Conservation (phyloP, 1,140 invertebrate genomes). For the Anastrepha ludens region DNA sequence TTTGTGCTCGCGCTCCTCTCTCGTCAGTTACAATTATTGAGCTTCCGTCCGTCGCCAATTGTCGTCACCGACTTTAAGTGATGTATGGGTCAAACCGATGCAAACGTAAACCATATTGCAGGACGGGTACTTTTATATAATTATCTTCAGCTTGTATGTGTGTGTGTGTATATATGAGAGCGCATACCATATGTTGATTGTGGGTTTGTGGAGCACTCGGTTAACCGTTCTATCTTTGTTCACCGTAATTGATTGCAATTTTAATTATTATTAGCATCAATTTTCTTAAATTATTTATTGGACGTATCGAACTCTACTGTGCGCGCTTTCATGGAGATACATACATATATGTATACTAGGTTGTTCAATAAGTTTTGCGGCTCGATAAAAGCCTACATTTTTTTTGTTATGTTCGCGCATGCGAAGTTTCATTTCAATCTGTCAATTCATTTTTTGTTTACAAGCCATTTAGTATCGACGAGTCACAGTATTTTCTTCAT, state of each 20-base stretch:
- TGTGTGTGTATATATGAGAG: neutral
- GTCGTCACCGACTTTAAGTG: neutral
- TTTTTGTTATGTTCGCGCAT: too few relatives aligned
- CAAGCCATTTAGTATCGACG: too few relatives aligned
- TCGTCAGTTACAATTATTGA: neutral
- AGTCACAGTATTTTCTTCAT: too few relatives aligned
- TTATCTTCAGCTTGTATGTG: neutral
- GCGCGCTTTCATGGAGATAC: neutral
- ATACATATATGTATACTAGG: neutral
- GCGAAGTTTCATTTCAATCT: too few relatives aligned
- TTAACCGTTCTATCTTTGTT: neutral
- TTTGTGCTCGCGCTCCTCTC: neutral
- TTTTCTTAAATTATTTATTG: constrained; percentile 1
- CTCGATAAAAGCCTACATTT: too few relatives aligned
- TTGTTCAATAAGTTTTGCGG: too few relatives aligned
- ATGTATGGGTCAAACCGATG: neutral
- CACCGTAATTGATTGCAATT: neutral
- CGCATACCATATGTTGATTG: neutral
- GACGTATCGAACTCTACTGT: neutral
- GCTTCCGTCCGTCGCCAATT: constrained; percentile 22
- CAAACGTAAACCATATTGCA: neutral
- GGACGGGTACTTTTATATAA: neutral
- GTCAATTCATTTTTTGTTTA: too few relatives aligned
- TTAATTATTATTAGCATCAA: neutral
- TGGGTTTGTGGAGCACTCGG: neutral